These are phyloP conservation scores for Cinara cedri DNA, from an alignment of 2,888 invertebrate genomes.

Conservation along the genomic window DNA sequence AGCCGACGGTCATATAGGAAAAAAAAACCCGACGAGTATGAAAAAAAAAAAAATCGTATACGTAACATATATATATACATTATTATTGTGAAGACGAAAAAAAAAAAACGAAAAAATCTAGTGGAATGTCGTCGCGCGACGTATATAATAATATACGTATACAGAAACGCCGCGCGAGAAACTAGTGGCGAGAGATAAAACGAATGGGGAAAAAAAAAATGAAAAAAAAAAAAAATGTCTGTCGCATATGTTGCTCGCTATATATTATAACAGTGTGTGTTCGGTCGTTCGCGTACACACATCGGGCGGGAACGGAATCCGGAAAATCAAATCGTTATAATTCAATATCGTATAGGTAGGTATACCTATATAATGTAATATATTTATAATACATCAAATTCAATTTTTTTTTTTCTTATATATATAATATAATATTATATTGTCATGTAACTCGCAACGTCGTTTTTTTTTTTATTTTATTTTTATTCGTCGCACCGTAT, in stretches of 20 bases:
- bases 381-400: neutral
- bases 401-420: too few species aligned
- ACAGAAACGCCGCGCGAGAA: conserved; percentile 7
- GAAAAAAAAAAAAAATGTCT: conserved; percentile 37
- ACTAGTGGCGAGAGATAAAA: conserved; percentile 44
- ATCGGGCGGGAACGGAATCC: conserved; percentile 40
- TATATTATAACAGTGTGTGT: neutral
- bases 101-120: conserved; percentile 33
- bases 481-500: too few species aligned
- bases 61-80: conserved; percentile 6
- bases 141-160: neutral
- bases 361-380: neutral
- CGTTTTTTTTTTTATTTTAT: too few species aligned
- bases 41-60: conserved; percentile 33
- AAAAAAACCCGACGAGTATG: neutral
- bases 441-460: too few species aligned
- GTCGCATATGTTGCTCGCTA: conserved; percentile 7
- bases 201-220: neutral
- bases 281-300: neutral
- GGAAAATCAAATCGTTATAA: conserved; percentile 24
- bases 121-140: conserved; percentile 53
- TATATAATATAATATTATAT: too few species aligned
- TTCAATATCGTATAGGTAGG: neutral
- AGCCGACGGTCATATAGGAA: conserved; percentile 14
- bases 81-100: conserved; percentile 25